These are phyloP conservation scores for Hypanus sabinus DNA, from an alignment of 2,113 vertebrate genomes.

Conservation along the genomic window DNA sequence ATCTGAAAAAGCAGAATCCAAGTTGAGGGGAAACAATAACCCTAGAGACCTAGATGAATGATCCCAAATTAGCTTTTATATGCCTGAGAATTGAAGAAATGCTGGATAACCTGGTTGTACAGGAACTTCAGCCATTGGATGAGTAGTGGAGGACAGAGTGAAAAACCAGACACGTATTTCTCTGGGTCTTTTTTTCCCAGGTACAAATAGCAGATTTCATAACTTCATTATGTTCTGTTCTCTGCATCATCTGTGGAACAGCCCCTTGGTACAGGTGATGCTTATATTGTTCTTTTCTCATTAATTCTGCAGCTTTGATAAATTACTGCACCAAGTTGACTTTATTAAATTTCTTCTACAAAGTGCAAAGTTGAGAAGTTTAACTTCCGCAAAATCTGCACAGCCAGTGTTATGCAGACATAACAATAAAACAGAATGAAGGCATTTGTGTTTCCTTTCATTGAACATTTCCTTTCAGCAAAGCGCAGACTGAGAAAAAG, in stretches of 20 bases:
- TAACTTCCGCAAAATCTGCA: neutral
- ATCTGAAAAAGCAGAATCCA: neutral
- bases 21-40: neutral
- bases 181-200: neutral
- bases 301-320: neutral
- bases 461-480: neutral
- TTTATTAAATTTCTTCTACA: neutral
- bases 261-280: neutral
- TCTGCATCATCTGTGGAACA: neutral
- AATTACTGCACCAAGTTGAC: neutral
- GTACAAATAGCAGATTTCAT: neutral
- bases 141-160: neutral
- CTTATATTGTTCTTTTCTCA: neutral
- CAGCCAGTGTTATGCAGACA: neutral
- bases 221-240: neutral
- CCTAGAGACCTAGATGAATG: neutral
- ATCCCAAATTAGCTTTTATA: neutral
- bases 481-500: neutral
- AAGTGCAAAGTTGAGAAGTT: neutral
- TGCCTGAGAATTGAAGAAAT: neutral
- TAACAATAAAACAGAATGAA: neutral
- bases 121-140: neutral
- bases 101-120: neutral
- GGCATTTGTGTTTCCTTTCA: neutral
- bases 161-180: neutral